Evolutionary conservation across 2,113 vertebrate genomes (phyloP), one percentile per base, ranked within the genome.

Genomic region (Sylvia atricapilla): DNA sequence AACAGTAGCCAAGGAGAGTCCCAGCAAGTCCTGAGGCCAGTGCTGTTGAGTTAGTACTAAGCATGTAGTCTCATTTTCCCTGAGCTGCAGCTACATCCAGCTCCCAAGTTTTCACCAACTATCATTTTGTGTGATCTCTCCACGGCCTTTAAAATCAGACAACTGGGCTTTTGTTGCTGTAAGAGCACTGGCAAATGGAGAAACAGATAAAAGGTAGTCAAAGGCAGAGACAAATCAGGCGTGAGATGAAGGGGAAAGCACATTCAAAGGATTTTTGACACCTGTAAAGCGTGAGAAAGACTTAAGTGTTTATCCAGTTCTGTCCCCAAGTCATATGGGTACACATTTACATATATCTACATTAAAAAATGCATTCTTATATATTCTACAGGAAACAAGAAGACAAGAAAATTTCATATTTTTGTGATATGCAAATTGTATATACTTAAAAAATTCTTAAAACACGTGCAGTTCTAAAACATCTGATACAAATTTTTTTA

Each of bases 231-330:
- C 21, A 82, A 93, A 82, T 58, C 31, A 82, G 62, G 37, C 76
- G 18, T 73, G 88, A 89, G 94, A 89, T 58, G 39, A 87, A 78
- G 28, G 37, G 58, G 84, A 46, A 87, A 87, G 44, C 10, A 60
- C 6, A n/a, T 79, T 81, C 68, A 82, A 83, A 47, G 55, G n/a
- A 62, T 89, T 93, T 91, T 87, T 93, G 74, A 93, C 58, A 76
- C 58, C n/a, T 85, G 21, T 5, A 53, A 84, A 72, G 37, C 62
- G 69, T 31, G 16, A 66, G 77, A 94, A 84, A 68, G 62, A 46
- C 62, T 92, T 24, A 47, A 52, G 21, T 43, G 30, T 56, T 89
- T 76, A 72, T 64, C 44, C 53, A 41, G 41, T 73, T 87, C 81
- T 87, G 58, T 72, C 10, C 56, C 15, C 1, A 1, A 22, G 49